A percentile compares a stretch with the other conserved stretches of the same genome.
Evolutionary conservation across 2,113 vertebrate species (phyloP).

Genomic region (Oryctolagus cuniculus): mOryCun1.1 NC_091439.1:62109001-62109500

Average conservation of each 20-base stretch:
- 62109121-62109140: constrained; percentile 64
- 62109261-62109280: neutral
- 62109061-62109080: neutral
- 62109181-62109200: constrained; percentile 46
- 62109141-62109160: constrained; percentile 10
- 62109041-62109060: neutral
- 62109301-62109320: accelerated
- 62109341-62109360: neutral
- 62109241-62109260: neutral
- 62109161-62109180: constrained; percentile 67
- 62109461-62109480: neutral
- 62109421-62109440: neutral
- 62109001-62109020: too few species aligned
- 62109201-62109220: constrained; percentile 59
- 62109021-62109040: neutral
- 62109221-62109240: neutral
- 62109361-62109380: neutral
- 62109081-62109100: neutral
- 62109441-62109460: neutral
- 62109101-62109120: constrained; percentile 21
- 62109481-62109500: too few species aligned
- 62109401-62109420: neutral
- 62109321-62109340: neutral
- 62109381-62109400: too few species aligned
- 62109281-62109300: neutral